These are phyloP conservation scores for Calephelis nemesis DNA, from an alignment of 1,140 invertebrate genomes.

Conservation along the genomic window DNA sequence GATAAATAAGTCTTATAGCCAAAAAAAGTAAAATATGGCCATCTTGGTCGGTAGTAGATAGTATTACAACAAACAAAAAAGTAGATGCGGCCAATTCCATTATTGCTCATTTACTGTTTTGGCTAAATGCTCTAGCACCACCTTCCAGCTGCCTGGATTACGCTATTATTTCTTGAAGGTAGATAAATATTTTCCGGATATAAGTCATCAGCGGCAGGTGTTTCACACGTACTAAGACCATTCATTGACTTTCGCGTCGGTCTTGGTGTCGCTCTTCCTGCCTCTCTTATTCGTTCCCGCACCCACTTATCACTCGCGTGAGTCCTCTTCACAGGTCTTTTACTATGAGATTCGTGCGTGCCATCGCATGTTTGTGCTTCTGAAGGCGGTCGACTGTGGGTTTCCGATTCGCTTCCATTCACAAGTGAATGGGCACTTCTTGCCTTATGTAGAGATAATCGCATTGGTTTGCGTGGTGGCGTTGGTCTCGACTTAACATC, in stretches of 20 bases:
- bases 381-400: constrained; percentile 48
- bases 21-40: too few relatives aligned
- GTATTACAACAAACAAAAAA: too few relatives aligned
- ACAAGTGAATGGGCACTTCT: constrained; percentile 89
- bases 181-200: constrained; percentile 52
- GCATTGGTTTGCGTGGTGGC: constrained; percentile 90
- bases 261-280: constrained; percentile 49
- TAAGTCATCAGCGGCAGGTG: constrained; percentile 60
- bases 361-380: constrained; percentile 40
- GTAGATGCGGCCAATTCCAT: background rate
- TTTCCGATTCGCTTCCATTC: constrained; percentile 62
- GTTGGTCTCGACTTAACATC: constrained; percentile 81
- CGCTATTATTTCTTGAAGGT: constrained; percentile 34
- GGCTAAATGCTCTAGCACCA: constrained; percentile 47
- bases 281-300: constrained; percentile 46
- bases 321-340: constrained; percentile 60
- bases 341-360: constrained; percentile 30
- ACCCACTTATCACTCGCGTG: constrained; percentile 56
- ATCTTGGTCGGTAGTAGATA: too few relatives aligned
- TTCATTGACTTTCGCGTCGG: constrained; percentile 45
- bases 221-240: constrained; percentile 44
- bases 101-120: background rate
- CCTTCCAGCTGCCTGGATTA: constrained; percentile 35
- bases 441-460: constrained; percentile 89
- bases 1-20: too few relatives aligned